Evolutionary conservation across 2,888 invertebrate genomes (phyloP), one percentile per base, ranked within the genome.

Genomic region (Leptinotarsa haldemani): DNA sequence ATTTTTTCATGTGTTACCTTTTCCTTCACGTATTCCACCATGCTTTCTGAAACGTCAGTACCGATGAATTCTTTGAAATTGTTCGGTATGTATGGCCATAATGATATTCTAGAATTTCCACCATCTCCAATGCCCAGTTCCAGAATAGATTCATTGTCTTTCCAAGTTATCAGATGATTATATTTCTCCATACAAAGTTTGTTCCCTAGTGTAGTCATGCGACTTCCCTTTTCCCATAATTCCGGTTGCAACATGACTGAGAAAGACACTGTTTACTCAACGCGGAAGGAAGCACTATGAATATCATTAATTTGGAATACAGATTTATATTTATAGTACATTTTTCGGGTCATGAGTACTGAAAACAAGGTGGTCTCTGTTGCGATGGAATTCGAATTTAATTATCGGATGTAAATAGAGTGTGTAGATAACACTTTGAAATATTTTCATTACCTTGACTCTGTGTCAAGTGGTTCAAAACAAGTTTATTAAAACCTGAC

Each of bases 51-150:
- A 15, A 71, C 13, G 50, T 76, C 76, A 47, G 56, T 69, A 9
- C 76, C 76, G 30, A 76, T 52, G 25, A 50, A 74, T 40, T 69
- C 70, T 18, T 76, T 65, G 25, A 71, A 67, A 48, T 76, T 20
- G 9, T 74, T 18, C 0, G 74, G 76, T 20, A 76, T 50, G 16
- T 50, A 25, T 13, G 74, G 74, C 5, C 74, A 47, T n/a, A 76
- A 53, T 3, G 50, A 20, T 46, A 50, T 22, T 22, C 30, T 89
- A 0, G 92, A 91, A 9, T 94, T 92, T 81, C 92, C 90, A 0
- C 94, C 94, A 58, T 93, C 92, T 0, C 94, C 95, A 75, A 93
- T 93, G 1, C 95, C 95, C 61, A 95, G 89, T 82, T 95, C 95
- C 72, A 93, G 81, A 52, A 92, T 85, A 16, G 86, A 86, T 68